Base-by-base conservation (phyloP, 1,140 invertebrate genomes). In the Cotesia typhae region DNA sequence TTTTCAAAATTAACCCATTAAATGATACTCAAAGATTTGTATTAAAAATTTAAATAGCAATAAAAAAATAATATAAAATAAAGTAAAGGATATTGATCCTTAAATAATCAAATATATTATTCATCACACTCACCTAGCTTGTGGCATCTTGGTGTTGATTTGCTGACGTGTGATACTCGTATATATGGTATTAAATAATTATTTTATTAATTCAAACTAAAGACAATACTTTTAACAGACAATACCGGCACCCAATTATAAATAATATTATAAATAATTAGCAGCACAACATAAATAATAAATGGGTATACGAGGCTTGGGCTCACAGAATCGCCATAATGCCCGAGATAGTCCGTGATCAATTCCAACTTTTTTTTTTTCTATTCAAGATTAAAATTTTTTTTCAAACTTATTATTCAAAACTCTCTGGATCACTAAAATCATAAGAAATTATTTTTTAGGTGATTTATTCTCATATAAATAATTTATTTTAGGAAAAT, bases 141-240 rank as follows among this genome's bases (percentile, higher is more conserved):
- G 81, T 76, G 84, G 85, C 85, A 86, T 87, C 76, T 81, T 82
- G 81, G 57, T 67, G 74, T 66, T 69, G 59, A n/a, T 72, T 77
- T 79, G 80, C 74, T 79, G 79, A 83, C 79, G 78, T 80, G 82
- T 83, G 77, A 77, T 75, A 47, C 28, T 4, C 4, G 53, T 37
- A 38, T 38, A 17, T 66, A 20, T 12, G 4, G 37, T 41, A 52
- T 12, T n/a, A 74, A 70, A 57, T 20, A 41, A 7, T 47, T 61
- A 69, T 71, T 73, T 66, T 20, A 64, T 65, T 64, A 5, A 57
- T 14, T 9, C 17, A 51, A 52, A 9, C 5, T 51, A 4, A 28
- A 66, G 64, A 17, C n/a, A 52, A 35, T 14, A 52, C 5, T 28
- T 20, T 5, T 17, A 55, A 0, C 37, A 7, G 9, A 17, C 4